Evolutionary conservation across 2,888 invertebrate species (phyloP), one percentile per base, ranked within the genome.

Genomic region (Agrotis segetum): DNA sequence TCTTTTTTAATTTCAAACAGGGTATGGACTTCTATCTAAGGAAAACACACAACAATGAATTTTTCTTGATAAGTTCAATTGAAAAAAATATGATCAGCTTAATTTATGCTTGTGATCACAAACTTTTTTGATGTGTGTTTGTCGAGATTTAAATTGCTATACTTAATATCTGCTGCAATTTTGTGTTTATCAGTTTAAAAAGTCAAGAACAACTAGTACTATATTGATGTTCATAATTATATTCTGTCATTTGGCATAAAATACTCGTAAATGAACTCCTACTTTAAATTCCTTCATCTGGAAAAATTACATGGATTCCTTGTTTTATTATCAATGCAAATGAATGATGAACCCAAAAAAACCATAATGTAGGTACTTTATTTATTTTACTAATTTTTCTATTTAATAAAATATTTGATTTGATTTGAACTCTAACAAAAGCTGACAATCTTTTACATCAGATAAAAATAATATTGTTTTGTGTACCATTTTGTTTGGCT

Each of bases 401-500:
- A 24, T 24, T 24, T 24, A 24, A 24, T 24, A 24, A 24, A 24
- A 24, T 24, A 24, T 24, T 24, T 24, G 24, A 24, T 24, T 24
- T 24, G 24, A 24, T 24, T 24, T 24, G 50, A 11, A 64, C 44
- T 34, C 1, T 58, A 65, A 85, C 77, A 69, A 83, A 74, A 77
- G 71, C 68, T 72, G 81, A 74, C 62, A 80, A 60, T 63, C 67
- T 68, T 60, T 71, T 71, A 73, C 21, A 84, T 79, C 72, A 72
- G 68, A 86, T 75, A 73, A 86, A 82, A 73, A 74, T 81, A 77
- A 84, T 63, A 52, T 81, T 82, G 68, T 81, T 72, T 78, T 82
- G 81, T 83, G 71, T 74, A 77, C 62, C 81, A 78, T 85, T 86
- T 82, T 84, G 82, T 86, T 82, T 84, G 83, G 80, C 84, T 82